These are phyloP conservation scores for Dendropsophus ebraccatus DNA, from an alignment of 2,113 vertebrate genomes.

Conservation along the genomic window DNA sequence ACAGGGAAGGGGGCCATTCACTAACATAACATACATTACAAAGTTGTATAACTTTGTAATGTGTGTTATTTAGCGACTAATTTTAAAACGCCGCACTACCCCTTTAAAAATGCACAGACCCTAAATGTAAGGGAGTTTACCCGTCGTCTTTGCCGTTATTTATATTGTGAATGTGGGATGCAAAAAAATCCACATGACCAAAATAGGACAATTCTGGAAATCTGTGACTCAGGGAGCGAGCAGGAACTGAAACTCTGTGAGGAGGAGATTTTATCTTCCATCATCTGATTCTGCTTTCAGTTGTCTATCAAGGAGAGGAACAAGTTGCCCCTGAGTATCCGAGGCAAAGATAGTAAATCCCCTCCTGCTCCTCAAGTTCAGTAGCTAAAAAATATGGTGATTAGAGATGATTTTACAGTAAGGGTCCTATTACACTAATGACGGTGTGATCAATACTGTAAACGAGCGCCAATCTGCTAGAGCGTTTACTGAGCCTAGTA, in stretches of 20 bases:
- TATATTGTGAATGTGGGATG: background rate
- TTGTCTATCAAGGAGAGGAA: background rate
- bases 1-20: no score
- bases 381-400: no score
- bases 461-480: no score
- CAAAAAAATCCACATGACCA: constrained; percentile 24
- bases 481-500: no score
- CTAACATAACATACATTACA: no score
- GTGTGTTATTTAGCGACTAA: no score
- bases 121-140: background rate
- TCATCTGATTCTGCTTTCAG: background rate
- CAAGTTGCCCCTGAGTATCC: background rate
- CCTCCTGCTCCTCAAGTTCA: background rate
- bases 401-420: no score
- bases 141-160: background rate
- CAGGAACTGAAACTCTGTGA: constrained; percentile 7
- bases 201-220: constrained; percentile 38
- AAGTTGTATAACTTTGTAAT: no score
- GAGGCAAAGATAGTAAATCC: background rate
- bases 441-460: no score
- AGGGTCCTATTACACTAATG: no score
- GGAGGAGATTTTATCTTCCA: constrained; percentile 18
- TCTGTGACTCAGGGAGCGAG: constrained; percentile 31
- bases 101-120: no score
- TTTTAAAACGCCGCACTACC: no score